Percentiles rank a stretch among this genome's conserved stretches.
Conservation (phyloP, 2,113 vertebrate genomes). For the Cricetomys ansorgei region DNA sequence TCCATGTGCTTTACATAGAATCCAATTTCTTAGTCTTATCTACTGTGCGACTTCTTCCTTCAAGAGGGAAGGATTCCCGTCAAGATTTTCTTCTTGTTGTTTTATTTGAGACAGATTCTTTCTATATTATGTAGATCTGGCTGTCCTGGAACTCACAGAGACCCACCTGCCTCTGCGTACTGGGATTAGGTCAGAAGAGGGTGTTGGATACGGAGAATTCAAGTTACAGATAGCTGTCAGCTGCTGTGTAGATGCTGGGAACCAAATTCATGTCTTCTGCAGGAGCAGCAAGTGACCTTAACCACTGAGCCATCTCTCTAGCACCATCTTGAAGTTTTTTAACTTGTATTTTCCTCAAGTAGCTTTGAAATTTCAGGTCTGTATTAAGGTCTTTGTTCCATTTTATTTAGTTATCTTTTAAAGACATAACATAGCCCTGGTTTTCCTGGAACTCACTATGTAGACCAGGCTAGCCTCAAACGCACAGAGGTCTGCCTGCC, state of each 20-base stretch:
- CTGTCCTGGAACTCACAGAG: background rate
- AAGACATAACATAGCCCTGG: background rate
- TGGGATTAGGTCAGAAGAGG: too few relatives aligned
- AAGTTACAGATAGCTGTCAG: too few relatives aligned
- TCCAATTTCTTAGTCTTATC: background rate
- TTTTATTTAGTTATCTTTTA: background rate
- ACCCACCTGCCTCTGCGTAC: background rate
- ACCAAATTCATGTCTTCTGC: too few relatives aligned
- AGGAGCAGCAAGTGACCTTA: background rate
- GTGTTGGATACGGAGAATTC: too few relatives aligned
- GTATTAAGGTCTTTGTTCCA: background rate
- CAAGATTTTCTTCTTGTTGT: background rate
- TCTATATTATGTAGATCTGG: background rate
- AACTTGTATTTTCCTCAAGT: background rate
- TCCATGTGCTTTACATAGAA: background rate
- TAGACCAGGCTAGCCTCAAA: background rate
- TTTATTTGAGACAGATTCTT: background rate
- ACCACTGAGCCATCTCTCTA: background rate
- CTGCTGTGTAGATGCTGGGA: too few relatives aligned
- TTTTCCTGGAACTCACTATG: background rate
- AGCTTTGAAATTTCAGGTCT: background rate
- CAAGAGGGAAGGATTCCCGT: background rate
- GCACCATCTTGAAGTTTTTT: background rate
- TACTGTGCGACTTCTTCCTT: background rate
- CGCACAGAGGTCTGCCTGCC: background rate